Conservation (phyloP, 2,797 vertebrate genomes). For the Tapirus indicus region DNA sequence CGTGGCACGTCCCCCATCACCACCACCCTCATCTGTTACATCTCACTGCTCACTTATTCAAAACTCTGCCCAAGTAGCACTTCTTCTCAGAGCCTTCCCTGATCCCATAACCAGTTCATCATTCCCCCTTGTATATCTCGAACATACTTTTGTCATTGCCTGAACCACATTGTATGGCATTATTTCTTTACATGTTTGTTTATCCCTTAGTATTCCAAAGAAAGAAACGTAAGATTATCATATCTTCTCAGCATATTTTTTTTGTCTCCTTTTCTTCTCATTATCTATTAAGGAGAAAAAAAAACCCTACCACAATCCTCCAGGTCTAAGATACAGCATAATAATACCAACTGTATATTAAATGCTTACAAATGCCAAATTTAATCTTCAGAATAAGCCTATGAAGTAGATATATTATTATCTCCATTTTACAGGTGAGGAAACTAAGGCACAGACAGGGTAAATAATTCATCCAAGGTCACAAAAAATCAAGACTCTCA, state of each 20-base stretch:
- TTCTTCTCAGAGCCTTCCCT: neutral
- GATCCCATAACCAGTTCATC: neutral
- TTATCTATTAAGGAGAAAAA: neutral
- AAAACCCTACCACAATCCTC: neutral
- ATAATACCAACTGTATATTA: neutral
- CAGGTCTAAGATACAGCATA: neutral
- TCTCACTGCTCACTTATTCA: neutral
- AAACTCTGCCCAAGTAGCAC: neutral
- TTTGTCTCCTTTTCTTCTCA: neutral
- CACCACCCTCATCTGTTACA: neutral
- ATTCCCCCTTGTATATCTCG: neutral
- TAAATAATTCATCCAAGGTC: neutral
- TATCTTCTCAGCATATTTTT: neutral
- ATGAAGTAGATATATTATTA: neutral
- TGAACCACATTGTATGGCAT: neutral
- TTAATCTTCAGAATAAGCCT: neutral
- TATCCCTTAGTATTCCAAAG: neutral
- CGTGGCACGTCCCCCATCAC: neutral
- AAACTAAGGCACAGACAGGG: neutral
- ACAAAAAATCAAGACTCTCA: neutral
- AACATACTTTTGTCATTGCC: neutral
- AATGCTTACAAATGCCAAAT: neutral
- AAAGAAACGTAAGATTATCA: neutral
- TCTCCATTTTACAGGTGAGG: neutral
- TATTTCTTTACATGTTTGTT: neutral